Evolutionary conservation across 2,888 invertebrate genomes (phyloP).

Genomic region (Epicampocera succincta): DNA sequence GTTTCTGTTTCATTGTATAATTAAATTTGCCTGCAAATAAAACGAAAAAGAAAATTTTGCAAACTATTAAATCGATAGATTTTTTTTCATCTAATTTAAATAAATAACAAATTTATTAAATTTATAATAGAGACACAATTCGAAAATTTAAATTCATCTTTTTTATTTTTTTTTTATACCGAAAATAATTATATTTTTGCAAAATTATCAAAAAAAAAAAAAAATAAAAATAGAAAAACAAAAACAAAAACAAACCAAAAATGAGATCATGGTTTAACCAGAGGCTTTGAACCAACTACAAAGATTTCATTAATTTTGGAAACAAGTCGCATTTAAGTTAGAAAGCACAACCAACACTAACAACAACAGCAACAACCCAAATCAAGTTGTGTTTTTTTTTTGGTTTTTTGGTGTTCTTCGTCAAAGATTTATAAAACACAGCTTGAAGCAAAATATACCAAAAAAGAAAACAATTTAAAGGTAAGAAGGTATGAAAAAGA

Average conservation of each 20-base stretch:
- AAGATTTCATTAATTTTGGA: constrained; percentile 53
- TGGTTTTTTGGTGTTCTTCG: too few species aligned
- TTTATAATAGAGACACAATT: constrained; percentile 42
- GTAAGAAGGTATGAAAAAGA: too few species aligned
- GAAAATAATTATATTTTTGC: constrained; percentile 43
- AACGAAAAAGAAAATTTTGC: constrained; percentile 65
- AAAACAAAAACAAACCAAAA: constrained; percentile 17
- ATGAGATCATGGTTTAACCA: constrained; percentile 67
- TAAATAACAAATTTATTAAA: constrained; percentile 48
- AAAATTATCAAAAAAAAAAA: constrained; percentile 23
- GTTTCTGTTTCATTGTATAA: constrained; percentile 21
- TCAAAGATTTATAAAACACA: too few species aligned
- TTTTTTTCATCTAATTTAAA: constrained; percentile 41
- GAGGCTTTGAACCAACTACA: constrained; percentile 66
- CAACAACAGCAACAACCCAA: constrained; percentile 6
- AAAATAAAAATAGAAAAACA: too few species aligned
- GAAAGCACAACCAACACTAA: constrained; percentile 30
- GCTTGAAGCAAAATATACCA: too few species aligned
- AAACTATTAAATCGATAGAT: constrained; percentile 57
- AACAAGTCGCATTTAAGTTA: constrained; percentile 5
- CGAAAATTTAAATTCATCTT: background rate
- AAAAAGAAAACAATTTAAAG: too few species aligned
- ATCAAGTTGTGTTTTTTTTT: too few species aligned
- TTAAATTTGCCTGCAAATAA: constrained; percentile 67
- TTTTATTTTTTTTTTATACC: background rate